Evolutionary conservation across 2,113 vertebrate genomes (phyloP).

Genomic region (Nycticorax nycticorax): DNA sequence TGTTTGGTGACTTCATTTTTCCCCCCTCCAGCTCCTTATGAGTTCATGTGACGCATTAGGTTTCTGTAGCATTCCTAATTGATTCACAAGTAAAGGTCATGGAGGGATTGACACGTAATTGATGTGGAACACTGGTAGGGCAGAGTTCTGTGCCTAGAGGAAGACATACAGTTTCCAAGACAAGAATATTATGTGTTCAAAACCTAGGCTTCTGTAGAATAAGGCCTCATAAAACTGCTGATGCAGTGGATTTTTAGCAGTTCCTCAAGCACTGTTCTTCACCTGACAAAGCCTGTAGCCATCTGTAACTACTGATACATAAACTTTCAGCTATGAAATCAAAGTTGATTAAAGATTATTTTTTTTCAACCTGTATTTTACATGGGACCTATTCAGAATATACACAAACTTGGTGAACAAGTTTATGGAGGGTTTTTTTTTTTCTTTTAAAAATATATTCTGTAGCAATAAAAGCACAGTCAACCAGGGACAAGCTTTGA

Average conservation of each 20-base stretch:
- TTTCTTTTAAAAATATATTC: background rate
- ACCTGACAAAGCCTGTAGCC: background rate
- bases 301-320: background rate
- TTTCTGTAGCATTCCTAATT: background rate
- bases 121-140: background rate
- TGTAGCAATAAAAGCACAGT: background rate
- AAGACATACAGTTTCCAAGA: background rate
- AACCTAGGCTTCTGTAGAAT: background rate
- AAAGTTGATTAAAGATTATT: background rate
- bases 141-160: background rate
- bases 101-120: background rate
- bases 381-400: background rate
- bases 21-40: background rate
- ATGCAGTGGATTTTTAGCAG: background rate
- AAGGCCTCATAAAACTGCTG: background rate
- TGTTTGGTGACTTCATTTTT: background rate
- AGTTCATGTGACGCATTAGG: background rate
- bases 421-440: background rate
- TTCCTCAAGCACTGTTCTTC: background rate
- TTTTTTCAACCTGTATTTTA: background rate
- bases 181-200: background rate
- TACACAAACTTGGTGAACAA: background rate
- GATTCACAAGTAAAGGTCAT: background rate
- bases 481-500: background rate
- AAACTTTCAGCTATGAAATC: background rate